A percentile compares a stretch with the other conserved stretches of the same genome.
phyloP scores from a whole-genome alignment of 1,140 invertebrate species.

The Coenobita brevimanus region DNA sequence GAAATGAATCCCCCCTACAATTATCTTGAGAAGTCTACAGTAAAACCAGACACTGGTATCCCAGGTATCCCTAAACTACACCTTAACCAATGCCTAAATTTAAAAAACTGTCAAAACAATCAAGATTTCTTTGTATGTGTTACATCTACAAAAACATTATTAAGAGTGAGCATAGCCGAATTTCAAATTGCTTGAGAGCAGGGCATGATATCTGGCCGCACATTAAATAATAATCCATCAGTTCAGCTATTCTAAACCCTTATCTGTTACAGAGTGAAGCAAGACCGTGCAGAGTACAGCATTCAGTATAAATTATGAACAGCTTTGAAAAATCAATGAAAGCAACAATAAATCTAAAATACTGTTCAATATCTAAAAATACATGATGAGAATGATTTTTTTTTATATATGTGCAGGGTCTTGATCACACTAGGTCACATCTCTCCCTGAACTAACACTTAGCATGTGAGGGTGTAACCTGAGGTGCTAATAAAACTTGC shows the following conservation, averaged over 20 bases:
- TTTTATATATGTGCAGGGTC: conserved; percentile 25
- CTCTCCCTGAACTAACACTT: conserved; percentile 46
- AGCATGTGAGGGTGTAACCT: conserved; percentile 61
- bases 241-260: conserved; percentile 39
- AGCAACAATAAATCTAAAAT: not conserved
- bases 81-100: too few species aligned
- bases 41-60: too few species aligned
- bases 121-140: too few species aligned
- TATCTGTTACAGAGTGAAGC: conserved; percentile 38
- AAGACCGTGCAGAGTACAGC: conserved; percentile 34
- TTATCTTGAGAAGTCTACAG: too few species aligned
- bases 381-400: not conserved
- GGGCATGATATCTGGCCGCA: conserved; percentile 51
- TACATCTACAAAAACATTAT: too few species aligned
- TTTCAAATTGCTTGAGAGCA: conserved; percentile 33
- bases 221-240: conserved; percentile 48
- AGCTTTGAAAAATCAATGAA: not conserved
- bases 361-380: not conserved
- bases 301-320: conserved; percentile 1
- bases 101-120: too few species aligned
- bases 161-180: conserved; percentile 35
- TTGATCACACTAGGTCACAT: conserved; percentile 30
- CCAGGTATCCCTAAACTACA: too few species aligned
- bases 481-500: conserved; percentile 7
- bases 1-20: too few species aligned